Evolutionary conservation across 2,113 vertebrate species (phyloP), one percentile per base, ranked within the genome.

Genomic region (Malurus elegans): DNA sequence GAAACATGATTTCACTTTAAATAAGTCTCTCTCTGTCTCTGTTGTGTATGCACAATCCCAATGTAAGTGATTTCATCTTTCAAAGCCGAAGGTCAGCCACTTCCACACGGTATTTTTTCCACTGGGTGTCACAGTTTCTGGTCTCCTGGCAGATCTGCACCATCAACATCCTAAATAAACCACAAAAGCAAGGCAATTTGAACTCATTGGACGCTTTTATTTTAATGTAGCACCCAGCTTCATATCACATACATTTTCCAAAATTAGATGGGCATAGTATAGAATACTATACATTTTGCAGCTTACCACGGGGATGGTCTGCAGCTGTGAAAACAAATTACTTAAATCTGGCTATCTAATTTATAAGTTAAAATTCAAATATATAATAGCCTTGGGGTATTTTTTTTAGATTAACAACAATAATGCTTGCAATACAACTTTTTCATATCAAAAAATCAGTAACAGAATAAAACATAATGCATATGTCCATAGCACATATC

Each of bases 271-370:
- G 92, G 91, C 78, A 90, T 32, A 87, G 88, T 85, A 91, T 80
- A 92, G 91, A 96, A 91, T 67, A 58, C 62, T 93, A 74, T 91
- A 87, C 38, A 57, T 79, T 86, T 76, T 66, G 18, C 91, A 95
- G 88, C 94, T 88, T 94, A 97, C 93, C 96, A 96, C 15, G 11
- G 71, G 95, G 88, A 96, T 89, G 95, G 95, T 92, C 93, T 96
- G 97, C 95, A 97, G 97, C 94, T 96, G 97, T 97, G 97, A 98
- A 98, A 96, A 97, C 95, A 96, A 96, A 88, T 97, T 93, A 95
- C 96, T 98, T 90, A 90, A 96, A 95, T 90, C 93, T 97, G 96
- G 96, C 83, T 93, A 97, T 96, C 90, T 93, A 96, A 70, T 91
- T 91, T 86, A 83, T 89, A 97, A 96, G 88, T 97, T 96, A 97